Evolutionary conservation across 2,888 invertebrate species (phyloP).

Genomic region (Meandrusa payeni): DNA sequence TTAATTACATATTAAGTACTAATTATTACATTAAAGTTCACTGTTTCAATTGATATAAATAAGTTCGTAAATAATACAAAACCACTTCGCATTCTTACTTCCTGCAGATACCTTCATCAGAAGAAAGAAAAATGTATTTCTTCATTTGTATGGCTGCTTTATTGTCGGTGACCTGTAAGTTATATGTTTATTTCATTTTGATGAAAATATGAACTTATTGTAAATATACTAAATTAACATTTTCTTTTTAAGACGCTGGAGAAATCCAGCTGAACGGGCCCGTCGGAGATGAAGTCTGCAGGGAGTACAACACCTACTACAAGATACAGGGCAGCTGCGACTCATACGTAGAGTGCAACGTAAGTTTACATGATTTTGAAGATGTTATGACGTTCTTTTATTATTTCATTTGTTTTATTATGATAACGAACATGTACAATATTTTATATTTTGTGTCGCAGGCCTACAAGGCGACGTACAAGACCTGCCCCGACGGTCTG

Average conservation of each 20-base stretch:
- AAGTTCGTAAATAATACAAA: too few species aligned
- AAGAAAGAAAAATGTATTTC: constrained; percentile 10
- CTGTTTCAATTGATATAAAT: too few species aligned
- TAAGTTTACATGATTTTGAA: too few species aligned
- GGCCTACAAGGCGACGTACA: constrained; percentile 80
- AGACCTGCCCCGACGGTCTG: constrained; percentile 89
- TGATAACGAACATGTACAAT: too few species aligned
- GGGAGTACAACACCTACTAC: constrained; percentile 65
- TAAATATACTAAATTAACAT: too few species aligned
- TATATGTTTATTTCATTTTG: too few species aligned
- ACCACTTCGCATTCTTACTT: background rate
- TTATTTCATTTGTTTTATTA: too few species aligned
- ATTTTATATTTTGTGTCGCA: constrained; percentile 59
- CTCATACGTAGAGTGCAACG: constrained; percentile 83
- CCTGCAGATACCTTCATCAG: background rate
- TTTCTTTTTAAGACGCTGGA: background rate
- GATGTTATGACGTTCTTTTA: too few species aligned
- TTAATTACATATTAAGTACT: constrained; percentile 5
- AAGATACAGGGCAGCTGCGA: constrained; percentile 84
- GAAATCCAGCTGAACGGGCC: background rate
- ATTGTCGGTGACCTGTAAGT: constrained; percentile 20
- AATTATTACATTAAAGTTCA: too few species aligned
- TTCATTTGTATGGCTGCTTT: constrained; percentile 4
- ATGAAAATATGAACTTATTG: too few species aligned
- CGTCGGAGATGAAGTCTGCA: background rate